These are phyloP conservation scores for Aphelenchoides besseyi DNA, from an alignment of 1,140 invertebrate genomes.

Conservation along the genomic window DNA sequence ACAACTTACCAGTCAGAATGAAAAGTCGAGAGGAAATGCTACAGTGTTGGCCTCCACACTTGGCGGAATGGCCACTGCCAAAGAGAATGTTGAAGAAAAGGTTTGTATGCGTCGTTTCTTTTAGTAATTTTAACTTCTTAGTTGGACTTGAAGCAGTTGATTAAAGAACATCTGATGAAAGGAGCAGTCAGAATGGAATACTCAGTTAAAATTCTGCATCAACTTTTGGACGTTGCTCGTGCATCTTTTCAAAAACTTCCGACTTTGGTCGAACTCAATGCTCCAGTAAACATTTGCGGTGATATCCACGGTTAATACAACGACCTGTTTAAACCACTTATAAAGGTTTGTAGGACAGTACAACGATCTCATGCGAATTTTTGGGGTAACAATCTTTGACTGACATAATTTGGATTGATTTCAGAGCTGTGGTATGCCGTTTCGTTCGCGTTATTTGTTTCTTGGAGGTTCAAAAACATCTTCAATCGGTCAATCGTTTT, in stretches of 20 bases:
- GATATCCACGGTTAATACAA: conserved; percentile 99
- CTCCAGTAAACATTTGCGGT: conserved; percentile 79
- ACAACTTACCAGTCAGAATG: not conserved
- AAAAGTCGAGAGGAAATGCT: not conserved
- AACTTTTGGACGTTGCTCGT: conserved; percentile 22
- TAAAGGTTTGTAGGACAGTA: conserved; percentile 80
- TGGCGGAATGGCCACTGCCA: not conserved
- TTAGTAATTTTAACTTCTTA: not conserved
- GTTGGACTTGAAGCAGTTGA: conserved; percentile 21
- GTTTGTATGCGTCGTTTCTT: not conserved
- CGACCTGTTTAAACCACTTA: conserved; percentile 71
- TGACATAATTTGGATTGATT: not conserved
- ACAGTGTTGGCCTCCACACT: not conserved
- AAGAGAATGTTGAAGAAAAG: no score
- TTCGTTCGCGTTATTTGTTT: conserved; percentile 8
- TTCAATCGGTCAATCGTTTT: conserved; percentile 79
- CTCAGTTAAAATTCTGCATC: conserved; percentile 7
- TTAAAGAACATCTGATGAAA: conserved; percentile 16
- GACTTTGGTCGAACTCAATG: conserved; percentile 6
- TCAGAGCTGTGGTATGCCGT: conserved; percentile 2
- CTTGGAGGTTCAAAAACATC: not conserved
- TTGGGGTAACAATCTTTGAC: conserved; percentile 85
- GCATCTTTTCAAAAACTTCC: conserved; percentile 17
- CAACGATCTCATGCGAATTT: conserved; percentile 77
- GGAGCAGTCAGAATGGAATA: conserved; percentile 26